These are phyloP conservation scores for Carassius auratus DNA, from an alignment of 2,113 vertebrate species.

Conservation along the genomic window DNA sequence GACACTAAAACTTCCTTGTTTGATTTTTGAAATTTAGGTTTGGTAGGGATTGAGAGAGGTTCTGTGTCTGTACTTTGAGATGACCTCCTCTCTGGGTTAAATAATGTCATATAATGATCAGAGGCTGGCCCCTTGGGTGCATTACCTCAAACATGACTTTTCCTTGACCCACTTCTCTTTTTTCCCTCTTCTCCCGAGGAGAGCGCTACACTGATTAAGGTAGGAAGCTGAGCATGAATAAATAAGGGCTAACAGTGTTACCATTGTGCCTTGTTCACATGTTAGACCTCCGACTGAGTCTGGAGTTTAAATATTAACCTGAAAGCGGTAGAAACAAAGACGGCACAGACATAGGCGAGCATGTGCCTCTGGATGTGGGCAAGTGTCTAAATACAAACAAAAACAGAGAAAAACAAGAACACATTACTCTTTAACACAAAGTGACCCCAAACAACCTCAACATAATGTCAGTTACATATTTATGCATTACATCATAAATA, in stretches of 20 bases:
- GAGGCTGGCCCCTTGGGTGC: constrained; percentile 68
- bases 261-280: constrained; percentile 79
- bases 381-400: constrained; percentile 11
- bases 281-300: constrained; percentile 66
- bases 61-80: constrained; percentile 57
- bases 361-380: not conserved
- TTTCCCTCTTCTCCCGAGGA: constrained; percentile 53
- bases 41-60: not conserved
- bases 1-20: constrained; percentile 1
- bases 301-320: constrained; percentile 75
- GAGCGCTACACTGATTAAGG: constrained; percentile 74
- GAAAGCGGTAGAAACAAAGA: constrained; percentile 38
- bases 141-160: constrained; percentile 81
- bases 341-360: constrained; percentile 32
- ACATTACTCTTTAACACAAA: not conserved
- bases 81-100: constrained; percentile 78
- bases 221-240: constrained; percentile 78
- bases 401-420: not conserved
- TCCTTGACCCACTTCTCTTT: constrained; percentile 76
- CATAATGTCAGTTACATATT: too few relatives aligned
- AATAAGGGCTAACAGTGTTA: constrained; percentile 76
- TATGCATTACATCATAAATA: too few relatives aligned
- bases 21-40: constrained; percentile 4
- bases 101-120: constrained; percentile 76
- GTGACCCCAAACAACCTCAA: not conserved